These are phyloP conservation scores for Eupleurogrammus muticus DNA, from an alignment of 2,797 vertebrate genomes.

Conservation along the genomic window DNA sequence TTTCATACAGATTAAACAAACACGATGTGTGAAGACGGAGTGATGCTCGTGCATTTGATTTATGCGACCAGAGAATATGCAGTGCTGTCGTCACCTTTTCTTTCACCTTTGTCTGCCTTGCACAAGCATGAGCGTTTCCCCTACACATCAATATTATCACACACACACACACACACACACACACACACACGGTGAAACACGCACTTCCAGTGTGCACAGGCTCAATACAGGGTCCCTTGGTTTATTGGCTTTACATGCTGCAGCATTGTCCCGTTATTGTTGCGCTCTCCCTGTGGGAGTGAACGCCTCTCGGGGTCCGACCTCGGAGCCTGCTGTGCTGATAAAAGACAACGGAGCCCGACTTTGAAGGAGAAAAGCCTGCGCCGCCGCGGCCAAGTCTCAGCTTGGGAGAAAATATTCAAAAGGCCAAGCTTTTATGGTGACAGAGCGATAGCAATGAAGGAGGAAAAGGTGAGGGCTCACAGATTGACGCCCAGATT, in stretches of 20 bases:
- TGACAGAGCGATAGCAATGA: slow-evolving; percentile 38
- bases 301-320: slow-evolving; percentile 39
- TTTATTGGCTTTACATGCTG: slow-evolving; percentile 45
- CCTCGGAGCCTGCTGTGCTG: slow-evolving; percentile 30
- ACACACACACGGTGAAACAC: slow-evolving; percentile 3
- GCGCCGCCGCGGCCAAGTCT: slow-evolving; percentile 21
- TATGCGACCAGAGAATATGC: slow-evolving; percentile 19
- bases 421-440: slow-evolving; percentile 49
- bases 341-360: slow-evolving; percentile 40
- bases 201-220: slow-evolving; percentile 21
- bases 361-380: slow-evolving; percentile 31
- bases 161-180: slow-evolving; percentile 12
- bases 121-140: slow-evolving; percentile 3
- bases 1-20: background rate
- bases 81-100: slow-evolving; percentile 11
- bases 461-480: slow-evolving; percentile 58
- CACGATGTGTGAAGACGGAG: background rate
- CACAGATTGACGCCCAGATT: slow-evolving; percentile 44
- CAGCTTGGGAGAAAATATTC: slow-evolving; percentile 40
- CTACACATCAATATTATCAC: slow-evolving; percentile 8
- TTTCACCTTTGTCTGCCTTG: slow-evolving; percentile 19
- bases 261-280: slow-evolving; percentile 52
- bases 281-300: slow-evolving; percentile 31
- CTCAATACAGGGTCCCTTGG: slow-evolving; percentile 28
- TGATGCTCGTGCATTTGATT: background rate